Evolutionary conservation across 23 tunicate species (phyloP).

Genomic region (Pegea sp.): DNA sequence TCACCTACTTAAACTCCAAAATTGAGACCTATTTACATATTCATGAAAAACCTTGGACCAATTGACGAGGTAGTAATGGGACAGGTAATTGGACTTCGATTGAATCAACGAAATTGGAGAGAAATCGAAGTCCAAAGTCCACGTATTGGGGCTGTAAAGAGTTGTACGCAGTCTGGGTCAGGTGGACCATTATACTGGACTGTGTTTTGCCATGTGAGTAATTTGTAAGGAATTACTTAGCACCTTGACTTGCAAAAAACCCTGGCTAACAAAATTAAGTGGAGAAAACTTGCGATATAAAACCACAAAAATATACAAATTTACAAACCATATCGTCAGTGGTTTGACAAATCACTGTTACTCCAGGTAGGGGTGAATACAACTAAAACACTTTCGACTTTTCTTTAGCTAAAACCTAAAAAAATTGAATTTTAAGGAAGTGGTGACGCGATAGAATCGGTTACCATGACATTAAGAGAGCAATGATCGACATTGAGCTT

Average conservation of each 20-base stretch:
- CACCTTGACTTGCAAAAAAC: too few species aligned
- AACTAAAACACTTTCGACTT: background rate
- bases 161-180: constrained; percentile 34
- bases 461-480: constrained; percentile 28
- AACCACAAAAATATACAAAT: background rate
- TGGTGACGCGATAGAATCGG: background rate
- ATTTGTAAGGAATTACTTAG: too few species aligned
- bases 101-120: constrained; percentile 54
- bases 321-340: background rate
- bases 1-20: background rate
- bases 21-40: background rate
- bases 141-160: constrained; percentile 44
- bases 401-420: background rate
- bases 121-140: constrained; percentile 44
- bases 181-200: constrained; percentile 36
- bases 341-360: background rate
- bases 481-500: constrained; percentile 24
- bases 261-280: background rate
- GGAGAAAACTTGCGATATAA: background rate
- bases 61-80: constrained; percentile 10
- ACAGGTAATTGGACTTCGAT: constrained; percentile 25
- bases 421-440: too few species aligned
- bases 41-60: background rate
- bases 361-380: background rate
- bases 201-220: too few species aligned